Conservation (phyloP, 53 echinoderm and acorn worm genomes). For the Temnopleurus reevesii region DNA sequence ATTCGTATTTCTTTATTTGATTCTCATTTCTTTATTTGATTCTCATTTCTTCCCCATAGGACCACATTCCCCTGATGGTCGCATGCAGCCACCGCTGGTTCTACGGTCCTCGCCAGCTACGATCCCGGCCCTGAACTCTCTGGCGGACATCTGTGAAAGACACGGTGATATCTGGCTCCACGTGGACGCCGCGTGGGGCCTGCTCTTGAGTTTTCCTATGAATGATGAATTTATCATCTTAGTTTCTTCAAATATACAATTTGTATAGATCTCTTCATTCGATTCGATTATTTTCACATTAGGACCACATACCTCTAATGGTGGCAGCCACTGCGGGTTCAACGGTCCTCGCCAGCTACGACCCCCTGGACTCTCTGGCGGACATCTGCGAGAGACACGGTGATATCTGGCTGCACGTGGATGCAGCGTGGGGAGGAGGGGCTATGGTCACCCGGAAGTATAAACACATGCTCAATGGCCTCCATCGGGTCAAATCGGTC, state of each 20-base stretch:
- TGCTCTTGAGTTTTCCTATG: too few species aligned
- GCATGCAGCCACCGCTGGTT: constrained; percentile 72
- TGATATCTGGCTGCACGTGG: constrained; percentile 78
- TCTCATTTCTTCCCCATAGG: too few species aligned
- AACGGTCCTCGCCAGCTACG: constrained; percentile 71
- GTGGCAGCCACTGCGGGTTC: constrained; percentile 75
- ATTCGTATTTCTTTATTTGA: too few species aligned
- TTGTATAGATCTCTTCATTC: neutral
- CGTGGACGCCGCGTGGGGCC: constrained; percentile 92
- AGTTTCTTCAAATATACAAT: neutral
- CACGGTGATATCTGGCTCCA: constrained; percentile 74
- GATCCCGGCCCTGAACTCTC: constrained; percentile 71
- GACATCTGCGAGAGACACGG: constrained; percentile 74
- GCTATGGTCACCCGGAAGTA: constrained; percentile 72
- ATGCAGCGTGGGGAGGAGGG: constrained; percentile 94
- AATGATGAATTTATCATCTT: neutral
- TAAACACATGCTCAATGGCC: constrained; percentile 73
- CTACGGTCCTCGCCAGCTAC: constrained; percentile 71
- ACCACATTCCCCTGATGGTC: constrained; percentile 60
- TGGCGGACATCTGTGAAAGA: constrained; percentile 76
- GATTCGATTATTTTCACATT: neutral
- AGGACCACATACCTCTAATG: constrained; percentile 54
- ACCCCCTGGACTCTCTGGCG: constrained; percentile 71
- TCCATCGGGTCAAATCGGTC: constrained; percentile 83
- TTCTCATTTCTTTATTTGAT: too few species aligned